These are phyloP conservation scores for Dynastes hyllus DNA, from an alignment of 2,888 invertebrate genomes.

Conservation along the genomic window DNA sequence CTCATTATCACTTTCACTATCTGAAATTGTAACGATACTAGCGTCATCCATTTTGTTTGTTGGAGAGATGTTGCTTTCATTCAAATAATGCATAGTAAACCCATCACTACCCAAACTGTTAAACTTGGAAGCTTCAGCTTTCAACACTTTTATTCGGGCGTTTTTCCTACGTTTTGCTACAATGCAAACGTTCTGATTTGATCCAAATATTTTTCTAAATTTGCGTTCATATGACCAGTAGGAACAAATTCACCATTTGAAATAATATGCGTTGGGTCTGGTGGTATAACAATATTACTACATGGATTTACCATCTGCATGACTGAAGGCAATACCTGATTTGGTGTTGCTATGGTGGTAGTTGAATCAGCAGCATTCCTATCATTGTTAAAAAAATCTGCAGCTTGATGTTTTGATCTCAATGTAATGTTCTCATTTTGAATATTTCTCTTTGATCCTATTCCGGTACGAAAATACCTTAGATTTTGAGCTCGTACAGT, in stretches of 20 bases:
- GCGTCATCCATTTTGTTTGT: not conserved
- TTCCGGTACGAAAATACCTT: conserved; percentile 44
- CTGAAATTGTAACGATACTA: conserved; percentile 30
- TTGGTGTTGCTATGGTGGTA: not conserved
- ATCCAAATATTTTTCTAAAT: conserved; percentile 36
- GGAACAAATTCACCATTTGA: conserved; percentile 4
- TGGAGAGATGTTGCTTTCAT: conserved; percentile 12
- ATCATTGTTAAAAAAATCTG: conserved; percentile 22
- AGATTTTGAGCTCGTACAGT: conserved; percentile 12
- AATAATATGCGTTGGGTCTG: conserved; percentile 30
- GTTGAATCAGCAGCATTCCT: not conserved
- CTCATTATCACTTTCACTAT: conserved; percentile 52
- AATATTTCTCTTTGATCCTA: not conserved
- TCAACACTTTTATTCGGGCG: not conserved
- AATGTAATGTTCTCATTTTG: not conserved
- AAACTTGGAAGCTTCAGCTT: not conserved
- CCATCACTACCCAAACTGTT: not conserved
- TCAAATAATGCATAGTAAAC: conserved; percentile 40
- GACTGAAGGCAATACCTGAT: conserved; percentile 6
- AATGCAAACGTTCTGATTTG: no score
- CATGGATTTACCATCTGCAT: conserved; percentile 31
- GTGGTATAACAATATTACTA: conserved; percentile 48
- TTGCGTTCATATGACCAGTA: conserved; percentile 15
- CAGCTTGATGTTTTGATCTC: conserved; percentile 4
- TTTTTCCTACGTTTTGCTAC: conserved; percentile 31